Conservation (phyloP, 1,140 invertebrate genomes). For the Euura saliciscinereae region DNA sequence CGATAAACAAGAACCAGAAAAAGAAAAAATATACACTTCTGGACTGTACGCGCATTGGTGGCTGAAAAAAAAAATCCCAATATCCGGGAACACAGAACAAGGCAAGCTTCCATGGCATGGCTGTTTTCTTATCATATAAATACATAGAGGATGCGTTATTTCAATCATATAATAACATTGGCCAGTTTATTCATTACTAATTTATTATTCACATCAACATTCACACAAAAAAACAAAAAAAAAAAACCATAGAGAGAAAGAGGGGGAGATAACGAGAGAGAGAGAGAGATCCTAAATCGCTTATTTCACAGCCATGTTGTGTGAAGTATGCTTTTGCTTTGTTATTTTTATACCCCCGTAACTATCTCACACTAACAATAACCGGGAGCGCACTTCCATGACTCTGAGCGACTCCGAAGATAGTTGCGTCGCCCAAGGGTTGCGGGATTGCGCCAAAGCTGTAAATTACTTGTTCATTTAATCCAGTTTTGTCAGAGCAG, state of each 20-base stretch:
- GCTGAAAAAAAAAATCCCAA: slow-evolving; percentile 84
- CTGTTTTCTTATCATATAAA: slow-evolving; percentile 42
- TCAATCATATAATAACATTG: slow-evolving; percentile 12
- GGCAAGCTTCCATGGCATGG: slow-evolving; percentile 63
- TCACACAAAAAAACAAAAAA: slow-evolving; percentile 24
- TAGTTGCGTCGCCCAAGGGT: too few relatives aligned
- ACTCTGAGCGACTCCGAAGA: too few relatives aligned
- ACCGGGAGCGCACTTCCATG: too few relatives aligned
- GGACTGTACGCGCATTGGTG: slow-evolving; percentile 91
- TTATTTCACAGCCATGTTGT: slow-evolving; percentile 59
- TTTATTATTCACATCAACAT: slow-evolving; percentile 14
- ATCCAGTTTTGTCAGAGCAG: not conserved
- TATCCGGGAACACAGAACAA: slow-evolving; percentile 55
- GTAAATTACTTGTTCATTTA: too few relatives aligned
- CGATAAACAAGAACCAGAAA: slow-evolving; percentile 24
- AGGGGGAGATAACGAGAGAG: too few relatives aligned
- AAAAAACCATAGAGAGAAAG: not conserved
- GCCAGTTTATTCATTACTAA: slow-evolving; percentile 26
- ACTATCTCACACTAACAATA: not conserved
- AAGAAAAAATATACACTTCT: slow-evolving; percentile 69
- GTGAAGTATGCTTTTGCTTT: slow-evolving; percentile 60
- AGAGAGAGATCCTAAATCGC: slow-evolving; percentile 13
- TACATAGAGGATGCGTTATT: too few relatives aligned
- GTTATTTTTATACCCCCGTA: slow-evolving; percentile 18
- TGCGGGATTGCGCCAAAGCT: too few relatives aligned